These are phyloP conservation scores for Halcyon leucocephala DNA, from an alignment of 2,797 vertebrate species.

Conservation along the genomic window DNA sequence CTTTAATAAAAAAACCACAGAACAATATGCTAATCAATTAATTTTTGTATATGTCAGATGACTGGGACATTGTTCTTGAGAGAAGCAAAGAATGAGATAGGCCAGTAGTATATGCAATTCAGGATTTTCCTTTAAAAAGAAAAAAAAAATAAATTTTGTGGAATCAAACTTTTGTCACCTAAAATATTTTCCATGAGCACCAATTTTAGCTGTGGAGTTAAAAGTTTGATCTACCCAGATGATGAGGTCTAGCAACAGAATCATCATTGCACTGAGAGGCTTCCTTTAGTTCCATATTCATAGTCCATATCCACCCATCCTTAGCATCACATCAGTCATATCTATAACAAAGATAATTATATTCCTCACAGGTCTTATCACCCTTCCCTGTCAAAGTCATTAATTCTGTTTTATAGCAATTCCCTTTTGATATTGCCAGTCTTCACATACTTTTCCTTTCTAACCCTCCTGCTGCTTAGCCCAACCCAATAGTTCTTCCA, in stretches of 20 bases:
- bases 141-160: background rate
- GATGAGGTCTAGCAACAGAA: background rate
- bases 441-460: background rate
- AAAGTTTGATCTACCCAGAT: background rate
- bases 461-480: background rate
- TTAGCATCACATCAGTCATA: background rate
- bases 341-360: background rate
- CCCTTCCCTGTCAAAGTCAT: background rate
- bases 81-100: background rate
- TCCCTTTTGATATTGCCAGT: background rate
- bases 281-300: background rate
- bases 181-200: background rate
- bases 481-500: background rate
- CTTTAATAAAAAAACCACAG: background rate
- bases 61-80: background rate
- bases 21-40: background rate
- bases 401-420: background rate
- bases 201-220: background rate
- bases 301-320: background rate
- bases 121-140: background rate
- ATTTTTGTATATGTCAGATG: background rate
- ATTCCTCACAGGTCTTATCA: background rate
- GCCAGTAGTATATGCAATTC: background rate
- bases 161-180: background rate
- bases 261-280: background rate